A percentile compares a stretch with the other conserved stretches of the same genome.
Evolutionary conservation across 2,888 invertebrate genomes (phyloP).

Genomic region (Drosophila infuscata): DNA sequence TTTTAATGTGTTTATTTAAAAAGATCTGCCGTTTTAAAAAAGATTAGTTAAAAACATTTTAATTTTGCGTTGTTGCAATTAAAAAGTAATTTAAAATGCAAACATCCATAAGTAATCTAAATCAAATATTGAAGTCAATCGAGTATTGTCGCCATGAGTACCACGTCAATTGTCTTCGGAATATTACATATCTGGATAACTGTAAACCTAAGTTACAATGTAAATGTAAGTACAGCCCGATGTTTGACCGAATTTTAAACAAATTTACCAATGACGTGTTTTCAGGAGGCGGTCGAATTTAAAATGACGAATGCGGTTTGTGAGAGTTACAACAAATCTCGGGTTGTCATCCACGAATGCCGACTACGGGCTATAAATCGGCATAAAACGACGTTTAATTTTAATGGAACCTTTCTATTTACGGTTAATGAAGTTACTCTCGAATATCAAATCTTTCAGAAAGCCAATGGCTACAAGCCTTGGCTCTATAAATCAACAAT

Average conservation of each 20-base stretch:
- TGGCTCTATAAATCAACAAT: slow-evolving; percentile 15
- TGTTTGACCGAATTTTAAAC: fast-evolving
- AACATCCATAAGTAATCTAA: not conserved
- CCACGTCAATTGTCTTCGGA: not conserved
- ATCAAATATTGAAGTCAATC: not conserved
- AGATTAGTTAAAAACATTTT: fast-evolving
- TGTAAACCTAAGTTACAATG: not conserved
- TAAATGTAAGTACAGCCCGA: not conserved
- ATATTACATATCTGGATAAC: not conserved
- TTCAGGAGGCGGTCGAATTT: slow-evolving; percentile 1
- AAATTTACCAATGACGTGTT: not conserved
- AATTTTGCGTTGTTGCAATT: fast-evolving
- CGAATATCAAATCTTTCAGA: not conserved
- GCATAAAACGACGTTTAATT: slow-evolving; percentile 2
- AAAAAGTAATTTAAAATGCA: not conserved
- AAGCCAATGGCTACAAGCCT: slow-evolving; percentile 38
- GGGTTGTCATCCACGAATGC: slow-evolving; percentile 7
- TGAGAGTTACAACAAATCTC: slow-evolving; percentile 4
- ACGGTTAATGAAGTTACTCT: fast-evolving
- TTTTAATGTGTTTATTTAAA: no score
- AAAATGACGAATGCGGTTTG: slow-evolving; percentile 31
- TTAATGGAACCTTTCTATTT: slow-evolving; percentile 9
- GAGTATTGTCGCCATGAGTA: not conserved
- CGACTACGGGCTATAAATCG: slow-evolving; percentile 31
- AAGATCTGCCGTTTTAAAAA: no score